A percentile compares a stretch with the other conserved stretches of the same genome.
phyloP scores from a whole-genome alignment of 2,113 vertebrate species.

The Peromyscus californicus region DNA sequence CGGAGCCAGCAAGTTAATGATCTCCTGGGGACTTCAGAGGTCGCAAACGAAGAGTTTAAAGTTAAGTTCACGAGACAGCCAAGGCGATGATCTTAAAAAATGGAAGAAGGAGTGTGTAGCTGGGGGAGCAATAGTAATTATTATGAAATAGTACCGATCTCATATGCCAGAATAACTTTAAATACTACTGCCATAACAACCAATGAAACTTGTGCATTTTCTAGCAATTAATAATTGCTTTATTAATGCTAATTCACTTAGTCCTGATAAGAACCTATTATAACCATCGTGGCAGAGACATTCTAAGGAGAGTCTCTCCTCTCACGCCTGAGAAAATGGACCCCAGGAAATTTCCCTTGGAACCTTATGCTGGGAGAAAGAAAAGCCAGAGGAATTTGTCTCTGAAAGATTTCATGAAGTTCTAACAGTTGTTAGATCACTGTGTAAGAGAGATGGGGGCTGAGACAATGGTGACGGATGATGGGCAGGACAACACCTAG shows the following conservation, averaged over 20 bases:
- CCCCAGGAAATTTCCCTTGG: background rate
- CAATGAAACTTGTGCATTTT: background rate
- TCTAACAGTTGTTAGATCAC: background rate
- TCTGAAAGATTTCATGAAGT: background rate
- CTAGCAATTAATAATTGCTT: conserved; percentile 10
- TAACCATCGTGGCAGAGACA: no score
- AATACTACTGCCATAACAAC: background rate
- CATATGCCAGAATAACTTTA: background rate
- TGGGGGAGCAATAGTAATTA: background rate
- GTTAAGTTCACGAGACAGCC: background rate
- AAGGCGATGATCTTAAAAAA: conserved; percentile 21
- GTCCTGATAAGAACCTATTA: background rate
- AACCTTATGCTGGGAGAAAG: background rate
- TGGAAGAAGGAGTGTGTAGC: background rate
- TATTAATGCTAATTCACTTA: background rate
- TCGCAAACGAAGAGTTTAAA: conserved; percentile 6
- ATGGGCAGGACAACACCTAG: background rate
- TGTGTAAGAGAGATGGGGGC: background rate
- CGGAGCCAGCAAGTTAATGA: background rate
- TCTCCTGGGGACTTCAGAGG: background rate
- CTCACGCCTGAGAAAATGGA: background rate
- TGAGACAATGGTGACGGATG: no score
- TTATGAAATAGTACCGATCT: background rate
- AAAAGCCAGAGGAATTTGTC: background rate
- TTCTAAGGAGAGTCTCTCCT: background rate